phyloP scores from a whole-genome alignment of 2,888 invertebrate genomes.

The Xylota segnis region DNA sequence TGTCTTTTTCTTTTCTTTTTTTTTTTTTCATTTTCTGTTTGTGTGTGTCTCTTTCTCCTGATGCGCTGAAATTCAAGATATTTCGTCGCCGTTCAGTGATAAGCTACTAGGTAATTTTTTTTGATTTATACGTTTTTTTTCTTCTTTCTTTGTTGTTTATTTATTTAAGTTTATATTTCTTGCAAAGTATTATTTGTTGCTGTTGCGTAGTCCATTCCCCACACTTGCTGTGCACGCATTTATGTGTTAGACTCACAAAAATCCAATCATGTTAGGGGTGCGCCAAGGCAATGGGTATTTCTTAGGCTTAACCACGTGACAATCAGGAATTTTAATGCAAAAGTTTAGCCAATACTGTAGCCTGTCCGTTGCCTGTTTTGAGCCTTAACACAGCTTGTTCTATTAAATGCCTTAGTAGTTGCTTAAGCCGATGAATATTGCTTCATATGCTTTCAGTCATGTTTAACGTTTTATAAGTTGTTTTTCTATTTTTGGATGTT shows the following conservation, averaged over 20 bases:
- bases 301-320: too few relatives aligned
- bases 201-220: background rate
- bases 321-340: too few relatives aligned
- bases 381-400: too few relatives aligned
- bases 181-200: background rate
- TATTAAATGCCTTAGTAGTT: too few relatives aligned
- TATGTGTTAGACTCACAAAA: background rate
- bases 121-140: conserved; percentile 33
- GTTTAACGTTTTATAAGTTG: too few relatives aligned
- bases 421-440: too few relatives aligned
- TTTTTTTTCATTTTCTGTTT: conserved; percentile 40
- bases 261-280: background rate
- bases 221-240: background rate
- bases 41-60: conserved; percentile 59
- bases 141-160: conserved; percentile 1
- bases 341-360: too few relatives aligned
- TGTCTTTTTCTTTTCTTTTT: conserved; percentile 44
- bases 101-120: conserved; percentile 74
- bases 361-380: too few relatives aligned
- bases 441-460: too few relatives aligned
- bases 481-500: too few relatives aligned
- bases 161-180: conserved; percentile 79
- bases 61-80: conserved; percentile 76
- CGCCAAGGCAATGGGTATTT: too few relatives aligned
- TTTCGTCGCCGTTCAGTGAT: conserved; percentile 76